A percentile compares a stretch with the other conserved stretches of the same genome.
Evolutionary conservation across 2,888 invertebrate species (phyloP).

Genomic region (Drosophila mettleri): DNA sequence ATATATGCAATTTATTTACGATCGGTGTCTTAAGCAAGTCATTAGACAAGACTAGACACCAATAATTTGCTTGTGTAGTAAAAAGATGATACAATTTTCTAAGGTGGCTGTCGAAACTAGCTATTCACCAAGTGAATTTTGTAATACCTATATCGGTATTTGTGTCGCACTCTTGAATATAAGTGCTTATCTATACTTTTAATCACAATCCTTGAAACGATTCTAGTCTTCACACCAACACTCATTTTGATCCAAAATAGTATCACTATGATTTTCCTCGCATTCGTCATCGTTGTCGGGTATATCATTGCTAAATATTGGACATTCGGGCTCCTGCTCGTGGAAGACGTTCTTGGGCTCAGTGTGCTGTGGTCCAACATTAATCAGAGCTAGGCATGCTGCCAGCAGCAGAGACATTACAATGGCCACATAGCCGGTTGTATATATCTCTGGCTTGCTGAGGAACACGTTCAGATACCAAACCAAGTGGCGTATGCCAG

Average conservation of each 20-base stretch:
- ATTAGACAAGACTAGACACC: not conserved
- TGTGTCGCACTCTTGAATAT: not conserved
- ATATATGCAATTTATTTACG: not conserved
- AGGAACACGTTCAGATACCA: conserved; percentile 61
- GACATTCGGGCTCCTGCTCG: not conserved
- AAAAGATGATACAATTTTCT: not conserved
- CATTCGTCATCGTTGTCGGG: not conserved
- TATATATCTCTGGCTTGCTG: conserved; percentile 52
- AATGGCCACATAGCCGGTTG: conserved; percentile 57
- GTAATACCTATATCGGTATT: too few relatives aligned
- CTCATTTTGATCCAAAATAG: not conserved
- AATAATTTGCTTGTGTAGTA: not conserved
- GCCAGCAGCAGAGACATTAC: conserved; percentile 42
- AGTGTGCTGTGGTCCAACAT: not conserved
- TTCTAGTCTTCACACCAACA: not conserved
- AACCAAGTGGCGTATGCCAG: conserved; percentile 55
- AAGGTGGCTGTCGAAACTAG: not conserved
- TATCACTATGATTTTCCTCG: not conserved
- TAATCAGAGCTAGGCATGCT: conserved; percentile 12
- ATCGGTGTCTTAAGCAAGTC: too few relatives aligned
- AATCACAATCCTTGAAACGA: not conserved
- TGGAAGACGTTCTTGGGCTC: not conserved
- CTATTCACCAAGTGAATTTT: not conserved
- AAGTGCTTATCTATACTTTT: not conserved
- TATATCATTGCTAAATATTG: not conserved